Evolutionary conservation across 2,888 invertebrate species (phyloP).

Genomic region (Thera obeliscata): DNA sequence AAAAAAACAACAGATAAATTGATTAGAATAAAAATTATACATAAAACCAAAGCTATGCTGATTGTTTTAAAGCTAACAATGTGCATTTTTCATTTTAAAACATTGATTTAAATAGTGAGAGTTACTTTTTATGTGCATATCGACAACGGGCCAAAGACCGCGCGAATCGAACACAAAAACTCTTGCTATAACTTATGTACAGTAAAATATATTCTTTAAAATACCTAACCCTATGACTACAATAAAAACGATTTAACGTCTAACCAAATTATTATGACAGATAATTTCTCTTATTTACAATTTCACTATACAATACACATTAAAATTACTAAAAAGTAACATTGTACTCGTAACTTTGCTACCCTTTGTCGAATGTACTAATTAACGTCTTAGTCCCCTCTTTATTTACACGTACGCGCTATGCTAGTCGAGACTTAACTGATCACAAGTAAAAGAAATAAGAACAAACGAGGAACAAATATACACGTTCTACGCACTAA

Average conservation of each 20-base stretch:
- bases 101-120: slow-evolving; percentile 56
- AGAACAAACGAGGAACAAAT: slow-evolving; percentile 80
- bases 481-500: slow-evolving; percentile 75
- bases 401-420: slow-evolving; percentile 73
- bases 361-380: slow-evolving; percentile 76
- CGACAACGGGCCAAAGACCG: neutral
- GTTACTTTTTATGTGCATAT: slow-evolving; percentile 28
- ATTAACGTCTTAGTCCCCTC: slow-evolving; percentile 55
- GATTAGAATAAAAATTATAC: slow-evolving; percentile 39
- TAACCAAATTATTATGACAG: slow-evolving; percentile 82
- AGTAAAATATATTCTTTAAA: slow-evolving; percentile 73
- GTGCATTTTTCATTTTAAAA: slow-evolving; percentile 70
- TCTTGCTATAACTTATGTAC: slow-evolving; percentile 72
- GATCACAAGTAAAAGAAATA: slow-evolving; percentile 76
- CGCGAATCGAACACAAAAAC: slow-evolving; percentile 22
- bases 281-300: slow-evolving; percentile 84
- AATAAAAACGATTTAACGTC: slow-evolving; percentile 81
- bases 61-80: slow-evolving; percentile 75
- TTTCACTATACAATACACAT: slow-evolving; percentile 79
- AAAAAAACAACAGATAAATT: slow-evolving; percentile 45
- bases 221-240: slow-evolving; percentile 81
- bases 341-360: slow-evolving; percentile 81
- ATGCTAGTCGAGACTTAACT: slow-evolving; percentile 80
- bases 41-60: slow-evolving; percentile 68
- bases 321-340: slow-evolving; percentile 80